Evolutionary conservation across 2,888 invertebrate species (phyloP).

Genomic region (Panzeria rudis): DNA sequence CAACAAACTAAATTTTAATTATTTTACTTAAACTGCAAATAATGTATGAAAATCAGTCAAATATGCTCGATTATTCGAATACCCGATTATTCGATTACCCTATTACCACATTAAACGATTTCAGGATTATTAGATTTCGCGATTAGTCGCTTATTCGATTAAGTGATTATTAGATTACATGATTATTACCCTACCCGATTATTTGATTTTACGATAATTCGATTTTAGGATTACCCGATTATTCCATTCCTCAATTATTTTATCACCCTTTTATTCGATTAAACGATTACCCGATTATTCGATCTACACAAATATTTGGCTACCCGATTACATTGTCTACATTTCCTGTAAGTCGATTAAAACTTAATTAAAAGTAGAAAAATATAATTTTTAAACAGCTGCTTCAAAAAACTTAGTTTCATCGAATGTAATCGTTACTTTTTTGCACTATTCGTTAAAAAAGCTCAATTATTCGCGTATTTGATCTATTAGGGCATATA

Average conservation of each 20-base stretch:
- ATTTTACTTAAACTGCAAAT: too few relatives aligned
- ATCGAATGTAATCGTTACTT: too few relatives aligned
- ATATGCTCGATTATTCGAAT: background rate
- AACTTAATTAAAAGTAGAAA: too few relatives aligned
- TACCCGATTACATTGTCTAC: background rate
- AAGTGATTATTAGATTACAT: background rate
- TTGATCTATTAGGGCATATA: too few relatives aligned
- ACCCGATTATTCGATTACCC: slow-evolving; percentile 2
- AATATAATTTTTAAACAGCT: too few relatives aligned
- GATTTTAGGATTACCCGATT: background rate
- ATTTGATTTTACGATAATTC: slow-evolving; percentile 4
- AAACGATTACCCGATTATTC: background rate
- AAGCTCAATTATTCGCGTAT: too few relatives aligned
- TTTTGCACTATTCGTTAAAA: too few relatives aligned
- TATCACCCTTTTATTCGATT: background rate
- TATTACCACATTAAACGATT: background rate
- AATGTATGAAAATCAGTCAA: too few relatives aligned
- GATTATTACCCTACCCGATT: background rate
- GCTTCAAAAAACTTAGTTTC: too few relatives aligned
- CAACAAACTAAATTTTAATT: too few relatives aligned
- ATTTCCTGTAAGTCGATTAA: too few relatives aligned
- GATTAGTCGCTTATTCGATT: background rate
- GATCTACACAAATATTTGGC: background rate
- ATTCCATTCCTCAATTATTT: slow-evolving; percentile 2
- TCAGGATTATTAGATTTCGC: background rate